Base-by-base conservation (phyloP, 1,140 invertebrate genomes). In the Matsumurasca onukii region DNA sequence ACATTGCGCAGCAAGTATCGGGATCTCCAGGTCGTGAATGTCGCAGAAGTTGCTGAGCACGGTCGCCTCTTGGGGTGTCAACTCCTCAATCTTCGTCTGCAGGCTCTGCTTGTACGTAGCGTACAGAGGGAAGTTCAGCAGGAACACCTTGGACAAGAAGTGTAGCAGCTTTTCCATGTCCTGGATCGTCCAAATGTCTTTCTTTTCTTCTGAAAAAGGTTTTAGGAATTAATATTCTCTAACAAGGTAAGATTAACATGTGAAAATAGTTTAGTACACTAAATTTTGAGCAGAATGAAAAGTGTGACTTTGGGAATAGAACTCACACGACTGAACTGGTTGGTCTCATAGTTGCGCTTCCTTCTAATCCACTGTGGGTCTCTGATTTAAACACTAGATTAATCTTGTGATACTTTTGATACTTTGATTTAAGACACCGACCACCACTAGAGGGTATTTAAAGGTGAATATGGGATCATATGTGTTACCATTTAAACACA, bases 61-160 rank as follows among this genome's bases (percentile, higher is more conserved):
- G 74, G 88, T 86, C 70, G 89, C 88, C 79, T 93, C 91, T 76
- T 91, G 88, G 63, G 88, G 86, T 48, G 88, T 87, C 3, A 93
- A 79, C 75, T 93, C 91, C 79, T 92, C 91, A 45, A 91, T 77
- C 69, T 91, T 88, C 61, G 86, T 84, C 70, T 91, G 85, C 70
- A 88, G 82, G 52, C 86, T 87, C 77, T 96, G 93, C 80, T 97
- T 97, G 80, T 93, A 94, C 51, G 93, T 93, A 77, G 95, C 86
- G 79, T 98, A 98, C 13, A 95, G 82, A 24, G 94, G 94, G 81
- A 96, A 97, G 79, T 95, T 95, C 66, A 92, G 83, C 68, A 92
- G 80, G 79, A 93, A 93, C 67, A 93, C 86, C 80, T 93, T 93
- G 1, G 90, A 88, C 34, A 92, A 83, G 64, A 93, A 86, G 73